Base-by-base conservation (phyloP, 2,797 vertebrate genomes). In the Tokudaia muenninki region DNA sequence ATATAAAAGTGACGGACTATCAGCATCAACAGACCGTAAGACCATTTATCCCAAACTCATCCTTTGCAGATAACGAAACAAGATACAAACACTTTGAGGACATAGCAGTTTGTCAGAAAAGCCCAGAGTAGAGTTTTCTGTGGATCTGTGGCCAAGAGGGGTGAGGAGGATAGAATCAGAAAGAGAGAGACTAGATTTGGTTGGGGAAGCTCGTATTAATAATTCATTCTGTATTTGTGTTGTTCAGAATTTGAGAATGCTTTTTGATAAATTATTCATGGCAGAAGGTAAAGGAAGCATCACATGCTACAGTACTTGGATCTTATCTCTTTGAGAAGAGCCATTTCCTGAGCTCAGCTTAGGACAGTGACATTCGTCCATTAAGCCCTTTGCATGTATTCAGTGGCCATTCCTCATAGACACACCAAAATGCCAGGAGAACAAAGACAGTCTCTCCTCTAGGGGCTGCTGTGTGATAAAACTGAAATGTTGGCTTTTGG, bases 251-350 rank as follows among this genome's bases (percentile, higher is more conserved):
- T 96, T 95, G 95, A 98, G 97, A 96, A 97, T 93, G 96, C 90
- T 94, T 97, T 97, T 61, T 89, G 95, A 96, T 98, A 29, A 98
- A 98, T 98, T 97, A 98, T 98, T 97, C 91, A 98, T 65, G 29
- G 90, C 0, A 29, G 95, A 97, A 97, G 97, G 95, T 97, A 97
- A 96, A 91, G 88, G 87, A 88, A 94, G 78, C 81, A 95, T 91
- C 96, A 83, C 70, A 84, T 50, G 95, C 89, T 29, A 65, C 10
- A 61, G 83, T 79, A 41, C 67, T 96, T 89, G 26, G 44, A 92
- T 90, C 89, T 87, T 97, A 95, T 92, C 81, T 92, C 92, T 92
- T 91, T 57, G 88, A 96, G 96, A 90, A 78, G 61, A 83, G 92
- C 44, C 79, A 84, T 87, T 97, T 97, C 95, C 90, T 95, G 63